A percentile compares a stretch with the other conserved stretches of the same genome.
Conservation (phyloP, 2,113 vertebrate species). For the Pelodiscus sinensis region DNA sequence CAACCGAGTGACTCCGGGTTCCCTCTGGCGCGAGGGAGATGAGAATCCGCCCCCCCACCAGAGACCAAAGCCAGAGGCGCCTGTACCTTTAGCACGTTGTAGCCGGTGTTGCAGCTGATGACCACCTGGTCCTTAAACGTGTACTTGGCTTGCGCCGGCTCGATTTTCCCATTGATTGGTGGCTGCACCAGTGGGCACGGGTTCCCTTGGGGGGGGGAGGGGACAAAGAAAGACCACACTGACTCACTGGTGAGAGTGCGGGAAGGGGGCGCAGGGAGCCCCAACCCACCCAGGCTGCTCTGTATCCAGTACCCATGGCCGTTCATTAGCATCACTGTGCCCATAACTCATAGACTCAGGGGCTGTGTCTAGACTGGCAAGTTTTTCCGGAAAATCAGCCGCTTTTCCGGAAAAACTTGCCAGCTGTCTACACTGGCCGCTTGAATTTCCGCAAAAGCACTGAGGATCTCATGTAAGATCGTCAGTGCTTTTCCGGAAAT, state of each 20-base stretch:
- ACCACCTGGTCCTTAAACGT: conserved; percentile 92
- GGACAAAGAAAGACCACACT: neutral
- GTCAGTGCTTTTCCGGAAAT: too few relatives aligned
- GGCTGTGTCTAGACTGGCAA: too few relatives aligned
- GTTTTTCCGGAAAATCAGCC: too few relatives aligned
- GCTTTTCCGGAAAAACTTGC: too few relatives aligned
- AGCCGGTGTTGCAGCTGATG: conserved; percentile 89
- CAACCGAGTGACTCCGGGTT: neutral
- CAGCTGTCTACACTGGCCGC: too few relatives aligned
- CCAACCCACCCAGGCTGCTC: neutral
- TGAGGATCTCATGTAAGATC: too few relatives aligned
- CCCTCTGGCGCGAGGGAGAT: neutral
- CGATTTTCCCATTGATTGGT: conserved; percentile 81
- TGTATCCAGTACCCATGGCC: neutral
- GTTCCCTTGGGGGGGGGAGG: conserved; percentile 76
- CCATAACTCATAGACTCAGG: too few relatives aligned
- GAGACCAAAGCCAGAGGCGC: accelerated
- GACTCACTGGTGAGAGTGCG: neutral
- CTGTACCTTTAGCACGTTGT: conserved; percentile 87
- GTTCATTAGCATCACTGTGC: neutral
- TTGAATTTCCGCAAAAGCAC: too few relatives aligned
- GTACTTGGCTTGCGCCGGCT: conserved; percentile 87
- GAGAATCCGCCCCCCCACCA: neutral
- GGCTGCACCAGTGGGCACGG: conserved; percentile 79
- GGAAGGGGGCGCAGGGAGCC: neutral